These are phyloP conservation scores for Nesospiza acunhae DNA, from an alignment of 2,113 vertebrate genomes.

Conservation along the genomic window DNA sequence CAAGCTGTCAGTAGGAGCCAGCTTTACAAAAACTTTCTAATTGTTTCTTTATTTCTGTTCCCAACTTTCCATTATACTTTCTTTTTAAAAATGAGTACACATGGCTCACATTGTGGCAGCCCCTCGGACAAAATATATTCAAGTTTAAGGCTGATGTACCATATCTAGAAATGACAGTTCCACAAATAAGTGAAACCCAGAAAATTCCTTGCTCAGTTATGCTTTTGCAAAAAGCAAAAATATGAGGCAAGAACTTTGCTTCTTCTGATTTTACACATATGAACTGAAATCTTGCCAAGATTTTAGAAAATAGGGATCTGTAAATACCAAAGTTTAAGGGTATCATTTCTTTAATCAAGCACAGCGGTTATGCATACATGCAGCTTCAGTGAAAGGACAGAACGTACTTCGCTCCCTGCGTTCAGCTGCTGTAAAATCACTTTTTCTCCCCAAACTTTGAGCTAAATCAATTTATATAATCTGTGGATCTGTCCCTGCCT, in stretches of 20 bases:
- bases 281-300: background rate
- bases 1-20: slow-evolving; percentile 59
- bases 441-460: background rate
- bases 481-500: background rate
- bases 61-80: background rate
- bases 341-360: background rate
- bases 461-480: background rate
- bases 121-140: background rate
- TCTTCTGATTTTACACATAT: background rate
- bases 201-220: background rate
- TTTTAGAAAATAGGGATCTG: background rate
- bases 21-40: slow-evolving; percentile 38
- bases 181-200: background rate
- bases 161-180: background rate
- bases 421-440: background rate
- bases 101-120: background rate
- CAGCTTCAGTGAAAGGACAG: background rate
- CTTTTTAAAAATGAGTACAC: background rate
- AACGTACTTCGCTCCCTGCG: background rate
- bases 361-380: background rate
- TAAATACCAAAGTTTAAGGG: background rate
- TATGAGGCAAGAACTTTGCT: background rate
- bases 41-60: slow-evolving; percentile 30
- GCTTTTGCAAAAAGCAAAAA: background rate
- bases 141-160: background rate